A percentile compares a stretch with the other conserved stretches of the same genome.
Conservation (phyloP, 2,113 vertebrate species). For the Litocranius walleri region DNA sequence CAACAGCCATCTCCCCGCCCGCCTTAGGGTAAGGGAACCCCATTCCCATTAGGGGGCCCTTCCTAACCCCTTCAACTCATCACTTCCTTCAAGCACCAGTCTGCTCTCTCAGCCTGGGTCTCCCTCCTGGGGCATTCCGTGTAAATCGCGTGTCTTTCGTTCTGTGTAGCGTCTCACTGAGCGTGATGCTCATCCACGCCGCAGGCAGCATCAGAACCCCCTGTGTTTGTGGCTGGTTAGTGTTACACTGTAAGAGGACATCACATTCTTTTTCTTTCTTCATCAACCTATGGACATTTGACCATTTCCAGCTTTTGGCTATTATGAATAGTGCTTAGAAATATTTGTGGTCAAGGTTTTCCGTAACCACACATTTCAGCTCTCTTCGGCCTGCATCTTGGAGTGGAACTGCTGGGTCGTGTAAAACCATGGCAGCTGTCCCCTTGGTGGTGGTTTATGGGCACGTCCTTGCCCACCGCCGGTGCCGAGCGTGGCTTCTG, state of each 20-base stretch:
- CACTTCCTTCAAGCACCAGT: not conserved
- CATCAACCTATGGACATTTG: not conserved
- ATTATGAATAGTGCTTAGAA: not conserved
- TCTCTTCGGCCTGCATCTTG: not conserved
- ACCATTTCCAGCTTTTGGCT: not conserved
- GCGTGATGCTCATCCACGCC: rapidly evolving
- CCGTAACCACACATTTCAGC: not conserved
- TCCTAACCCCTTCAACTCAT: not conserved
- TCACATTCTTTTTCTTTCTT: not conserved
- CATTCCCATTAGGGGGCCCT: not conserved
- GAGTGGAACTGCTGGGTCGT: not conserved
- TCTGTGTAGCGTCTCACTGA: not conserved
- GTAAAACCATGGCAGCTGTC: rapidly evolving
- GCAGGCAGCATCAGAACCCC: not conserved
- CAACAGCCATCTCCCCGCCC: not conserved
- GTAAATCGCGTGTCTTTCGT: rapidly evolving
- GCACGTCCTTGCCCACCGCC: rapidly evolving
- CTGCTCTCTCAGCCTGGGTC: not conserved
- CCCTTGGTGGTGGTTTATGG: not conserved
- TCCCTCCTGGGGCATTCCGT: not conserved
- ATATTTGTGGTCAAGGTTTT: not conserved
- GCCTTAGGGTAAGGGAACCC: not conserved
- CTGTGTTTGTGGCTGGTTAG: not conserved
- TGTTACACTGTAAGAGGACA: not conserved
- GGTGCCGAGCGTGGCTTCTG: rapidly evolving